Evolutionary conservation across 2,888 invertebrate genomes (phyloP), one percentile per base, ranked within the genome.

Genomic region (Serrognathus titanus): DNA sequence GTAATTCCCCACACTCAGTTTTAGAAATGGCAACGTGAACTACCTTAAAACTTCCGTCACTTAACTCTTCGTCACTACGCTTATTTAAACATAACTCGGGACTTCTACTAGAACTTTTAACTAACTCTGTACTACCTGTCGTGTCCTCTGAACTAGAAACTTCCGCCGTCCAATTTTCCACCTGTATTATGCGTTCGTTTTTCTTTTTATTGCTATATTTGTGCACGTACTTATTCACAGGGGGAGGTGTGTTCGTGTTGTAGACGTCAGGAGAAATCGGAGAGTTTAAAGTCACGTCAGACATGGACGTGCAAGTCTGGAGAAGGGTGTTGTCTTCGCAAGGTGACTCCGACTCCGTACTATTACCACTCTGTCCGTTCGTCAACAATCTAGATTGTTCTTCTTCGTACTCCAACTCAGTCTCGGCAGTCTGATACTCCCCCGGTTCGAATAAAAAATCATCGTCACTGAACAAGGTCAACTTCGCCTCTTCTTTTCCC

Each of bases 211-310:
- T 78, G 52, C 72, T 74, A 61, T 78, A 78, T 63, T 78, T 77
- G 62, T 74, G 77, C 64, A 76, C 77, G 63, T 75, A 78, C 64
- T 78, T 78, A 63, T 75, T 74, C 51, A 73, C 63, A 9, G 63
- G 66, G 24, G 73, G 65, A 5, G 73, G 69, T 49, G 66, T 71
- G 37, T 68, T 66, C 55, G 71, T 70, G 36, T 69, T 67, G 54
- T 70, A 75, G 38, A 71, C 65, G 55, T 77, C 77, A 5, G 71
- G 75, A 24, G 76, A 75, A 52, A 77, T 72, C 8, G 77, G 78
- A 9, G 77, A 76, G 51, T 75, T 74, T 37, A 78, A 62, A n/a
- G 77, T 77, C 6, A 78, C 77, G 61, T 78, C 78, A 9, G 76
- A 75, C 73, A 77, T 75, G 2, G 73, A 71, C 6, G 75, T 72